A percentile compares a stretch with the other conserved stretches of the same genome.
Conservation (phyloP, 2,797 vertebrate species). For the Gila robusta region DNA sequence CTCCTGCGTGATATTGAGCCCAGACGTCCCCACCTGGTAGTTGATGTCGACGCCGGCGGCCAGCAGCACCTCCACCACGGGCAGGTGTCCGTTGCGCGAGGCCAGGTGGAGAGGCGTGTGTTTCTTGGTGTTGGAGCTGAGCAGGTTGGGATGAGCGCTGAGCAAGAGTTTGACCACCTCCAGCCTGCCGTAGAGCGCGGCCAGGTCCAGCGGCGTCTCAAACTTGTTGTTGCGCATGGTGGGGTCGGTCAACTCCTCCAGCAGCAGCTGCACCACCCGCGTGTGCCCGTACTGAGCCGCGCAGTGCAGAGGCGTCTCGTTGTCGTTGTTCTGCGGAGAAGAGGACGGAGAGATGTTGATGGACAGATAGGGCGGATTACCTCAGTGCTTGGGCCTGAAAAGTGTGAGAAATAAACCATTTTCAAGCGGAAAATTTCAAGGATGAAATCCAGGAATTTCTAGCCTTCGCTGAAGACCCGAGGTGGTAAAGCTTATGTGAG, state of each 20-base stretch:
- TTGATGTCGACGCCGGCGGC: slow-evolving; percentile 97
- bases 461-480: neutral
- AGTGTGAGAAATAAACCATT: too few relatives aligned
- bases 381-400: neutral
- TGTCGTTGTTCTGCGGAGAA: slow-evolving; percentile 93
- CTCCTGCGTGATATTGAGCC: neutral
- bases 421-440: neutral
- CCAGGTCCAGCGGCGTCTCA: slow-evolving; percentile 96
- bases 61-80: slow-evolving; percentile 91
- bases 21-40: slow-evolving; percentile 84
- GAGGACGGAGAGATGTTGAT: neutral
- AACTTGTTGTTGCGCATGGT: slow-evolving; percentile 99
- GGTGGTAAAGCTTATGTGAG: neutral
- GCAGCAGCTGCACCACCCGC: slow-evolving; percentile 90
- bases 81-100: slow-evolving; percentile 92
- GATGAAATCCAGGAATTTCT: neutral
- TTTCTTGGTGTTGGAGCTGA: slow-evolving; percentile 94
- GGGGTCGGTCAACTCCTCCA: slow-evolving; percentile 98
- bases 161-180: slow-evolving; percentile 96
- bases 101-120: slow-evolving; percentile 96
- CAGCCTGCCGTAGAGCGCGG: slow-evolving; percentile 93
- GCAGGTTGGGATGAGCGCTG: slow-evolving; percentile 93
- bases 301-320: slow-evolving; percentile 97
- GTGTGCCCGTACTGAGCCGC: slow-evolving; percentile 97
- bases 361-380: neutral